phyloP scores from a whole-genome alignment of 1,140 invertebrate species.

The Lordiphosa mommai region DNA sequence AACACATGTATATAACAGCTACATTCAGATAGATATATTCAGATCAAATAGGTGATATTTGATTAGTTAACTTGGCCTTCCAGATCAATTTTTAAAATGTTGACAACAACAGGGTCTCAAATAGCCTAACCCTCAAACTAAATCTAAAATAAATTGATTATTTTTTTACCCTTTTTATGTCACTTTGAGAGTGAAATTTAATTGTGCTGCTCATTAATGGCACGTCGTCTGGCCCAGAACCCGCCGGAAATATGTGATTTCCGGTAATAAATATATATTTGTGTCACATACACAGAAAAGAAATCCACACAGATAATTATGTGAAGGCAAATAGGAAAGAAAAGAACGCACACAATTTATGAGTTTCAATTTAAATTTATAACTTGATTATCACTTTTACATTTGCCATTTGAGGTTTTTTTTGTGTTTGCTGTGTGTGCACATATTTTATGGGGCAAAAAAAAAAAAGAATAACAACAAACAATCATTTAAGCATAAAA shows the following conservation, averaged over 20 bases:
- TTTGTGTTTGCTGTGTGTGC: background rate
- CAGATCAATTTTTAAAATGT: background rate
- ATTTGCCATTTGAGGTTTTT: conserved; percentile 12
- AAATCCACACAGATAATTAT: conserved; percentile 24
- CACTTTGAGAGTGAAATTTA: conserved; percentile 63
- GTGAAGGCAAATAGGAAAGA: conserved; percentile 4
- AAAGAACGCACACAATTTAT: conserved; percentile 27
- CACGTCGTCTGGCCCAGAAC: conserved; percentile 29
- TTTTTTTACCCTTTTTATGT: conserved; percentile 38
- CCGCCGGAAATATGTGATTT: conserved; percentile 70
- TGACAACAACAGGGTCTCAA: background rate
- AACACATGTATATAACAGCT: too few relatives aligned
- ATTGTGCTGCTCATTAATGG: conserved; percentile 71
- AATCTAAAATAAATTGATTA: background rate
- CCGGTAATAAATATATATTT: conserved; percentile 64
- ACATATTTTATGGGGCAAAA: background rate
- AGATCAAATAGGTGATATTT: too few relatives aligned
- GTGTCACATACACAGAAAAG: conserved; percentile 16
- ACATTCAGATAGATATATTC: too few relatives aligned
- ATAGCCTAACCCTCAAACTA: background rate
- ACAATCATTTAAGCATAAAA: conserved; percentile 52
- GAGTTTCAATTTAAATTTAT: conserved; percentile 52
- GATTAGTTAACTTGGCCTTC: background rate
- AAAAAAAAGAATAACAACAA: conserved; percentile 13
- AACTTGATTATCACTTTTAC: conserved; percentile 50